phyloP scores from a whole-genome alignment of 2,797 vertebrate genomes.

The Pseudomugil gertrudae region DNA sequence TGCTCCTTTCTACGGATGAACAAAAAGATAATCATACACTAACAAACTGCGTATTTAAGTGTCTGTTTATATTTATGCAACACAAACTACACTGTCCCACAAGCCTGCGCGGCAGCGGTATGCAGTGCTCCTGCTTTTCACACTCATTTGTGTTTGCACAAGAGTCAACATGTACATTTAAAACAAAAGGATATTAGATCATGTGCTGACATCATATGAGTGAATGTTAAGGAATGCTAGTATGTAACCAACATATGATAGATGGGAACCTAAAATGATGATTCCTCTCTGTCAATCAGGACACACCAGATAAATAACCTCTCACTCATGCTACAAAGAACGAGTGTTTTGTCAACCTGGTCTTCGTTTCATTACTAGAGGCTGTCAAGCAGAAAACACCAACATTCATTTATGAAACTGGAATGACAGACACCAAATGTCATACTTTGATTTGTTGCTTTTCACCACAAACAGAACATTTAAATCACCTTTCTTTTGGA shows the following conservation, averaged over 20 bases:
- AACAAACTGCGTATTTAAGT: slow-evolving; percentile 14
- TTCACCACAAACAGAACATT: not conserved
- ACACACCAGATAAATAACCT: slow-evolving; percentile 25
- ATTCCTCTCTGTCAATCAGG: slow-evolving; percentile 58
- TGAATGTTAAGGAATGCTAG: slow-evolving; percentile 41
- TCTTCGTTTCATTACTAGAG: not conserved
- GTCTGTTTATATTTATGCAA: slow-evolving; percentile 5
- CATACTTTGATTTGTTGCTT: not conserved
- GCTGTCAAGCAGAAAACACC: slow-evolving; percentile 3
- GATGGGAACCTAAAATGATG: slow-evolving; percentile 55
- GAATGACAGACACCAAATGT: not conserved
- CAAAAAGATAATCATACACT: slow-evolving; percentile 46
- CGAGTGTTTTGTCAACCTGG: not conserved
- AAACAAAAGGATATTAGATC: slow-evolving; percentile 41
- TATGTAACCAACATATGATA: slow-evolving; percentile 51
- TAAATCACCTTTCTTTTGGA: not conserved
- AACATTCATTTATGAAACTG: not conserved
- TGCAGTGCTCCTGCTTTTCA: slow-evolving; percentile 34
- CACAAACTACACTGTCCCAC: slow-evolving; percentile 8
- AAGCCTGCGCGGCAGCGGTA: slow-evolving; percentile 22
- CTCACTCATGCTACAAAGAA: slow-evolving; percentile 18
- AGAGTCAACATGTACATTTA: slow-evolving; percentile 61
- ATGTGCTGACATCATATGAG: slow-evolving; percentile 25
- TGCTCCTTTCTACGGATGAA: slow-evolving; percentile 40
- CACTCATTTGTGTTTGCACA: slow-evolving; percentile 38